Evolutionary conservation across 2,888 invertebrate species (phyloP), one percentile per base, ranked within the genome.

Genomic region (Augochlorella aurata): DNA sequence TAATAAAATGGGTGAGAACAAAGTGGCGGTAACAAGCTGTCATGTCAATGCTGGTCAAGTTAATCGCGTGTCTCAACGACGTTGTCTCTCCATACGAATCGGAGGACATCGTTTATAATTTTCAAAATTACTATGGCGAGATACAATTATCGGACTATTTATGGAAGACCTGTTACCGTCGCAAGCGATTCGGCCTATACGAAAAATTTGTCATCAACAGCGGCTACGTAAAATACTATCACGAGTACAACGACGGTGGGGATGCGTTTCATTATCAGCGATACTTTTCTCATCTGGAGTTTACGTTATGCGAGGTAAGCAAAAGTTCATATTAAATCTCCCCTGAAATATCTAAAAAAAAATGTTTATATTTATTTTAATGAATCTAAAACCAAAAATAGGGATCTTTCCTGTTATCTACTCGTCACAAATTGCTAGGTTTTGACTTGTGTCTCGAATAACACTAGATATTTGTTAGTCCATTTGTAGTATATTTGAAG

Each of bases 1-100:
- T 29, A 83, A 74, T 85, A 85, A 85, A 83, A 86, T 86, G 83
- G 83, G 77, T 76, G 79, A 81, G 70, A 79, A 70, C 73, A 79
- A 77, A 79, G 66, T 58, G 61, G 29, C 54, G 79, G 76, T 78
- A 38, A 68, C 75, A 63, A 70, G 52, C 54, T 47, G 70, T 72
- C 71, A 86, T 86, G 85, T 85, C 83, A 73, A 77, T 86, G 61
- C 61, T 85, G 74, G 70, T 70, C 70, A 79, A 80, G 63, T 68
- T 81, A 65, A 71, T 75, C 38, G 58, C 81, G 50, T 70, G 47
- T 18, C 66, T 85, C 50, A 76, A 61, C 75, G 63, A 83, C 58
- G 70, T 79, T 54, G 29, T 83, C 7, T 81, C 68, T n/a, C 81
- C 83, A 45, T 85, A 79, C 63, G 85, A 86, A 77, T 85, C 85